phyloP scores from a whole-genome alignment of 2,113 vertebrate genomes.

The Raja brachyura region DNA sequence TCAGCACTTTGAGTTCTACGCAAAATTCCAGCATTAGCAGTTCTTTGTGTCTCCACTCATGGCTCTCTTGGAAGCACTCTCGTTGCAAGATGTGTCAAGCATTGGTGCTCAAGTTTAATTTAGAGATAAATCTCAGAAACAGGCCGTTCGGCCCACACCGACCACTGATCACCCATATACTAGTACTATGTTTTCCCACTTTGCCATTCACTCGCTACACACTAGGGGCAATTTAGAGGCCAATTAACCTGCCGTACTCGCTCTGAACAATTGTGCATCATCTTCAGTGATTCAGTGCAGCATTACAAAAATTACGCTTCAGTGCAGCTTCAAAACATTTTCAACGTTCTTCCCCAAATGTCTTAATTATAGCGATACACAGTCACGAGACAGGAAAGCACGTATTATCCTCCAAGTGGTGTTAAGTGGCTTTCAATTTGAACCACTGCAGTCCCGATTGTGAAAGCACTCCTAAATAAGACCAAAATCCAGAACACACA shows the following conservation, averaged over 20 bases:
- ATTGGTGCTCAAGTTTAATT: background rate
- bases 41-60: background rate
- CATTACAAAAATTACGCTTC: background rate
- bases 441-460: background rate
- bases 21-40: too few relatives aligned
- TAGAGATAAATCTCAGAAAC: too few relatives aligned
- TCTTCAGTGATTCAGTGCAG: background rate
- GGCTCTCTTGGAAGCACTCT: background rate
- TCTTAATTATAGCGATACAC: background rate
- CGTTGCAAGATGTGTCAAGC: background rate
- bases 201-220: too few relatives aligned
- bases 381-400: background rate
- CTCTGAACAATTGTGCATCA: background rate
- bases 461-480: background rate
- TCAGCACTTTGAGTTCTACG: too few relatives aligned
- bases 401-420: background rate
- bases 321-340: background rate
- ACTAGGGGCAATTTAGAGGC: too few relatives aligned
- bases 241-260: too few relatives aligned
- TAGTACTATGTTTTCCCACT: too few relatives aligned
- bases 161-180: too few relatives aligned
- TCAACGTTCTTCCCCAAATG: background rate
- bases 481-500: too few relatives aligned
- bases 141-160: too few relatives aligned
- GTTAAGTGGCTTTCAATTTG: background rate